phyloP scores from a whole-genome alignment of 2,888 invertebrate species.

The Tetheella fluctuosa region DNA sequence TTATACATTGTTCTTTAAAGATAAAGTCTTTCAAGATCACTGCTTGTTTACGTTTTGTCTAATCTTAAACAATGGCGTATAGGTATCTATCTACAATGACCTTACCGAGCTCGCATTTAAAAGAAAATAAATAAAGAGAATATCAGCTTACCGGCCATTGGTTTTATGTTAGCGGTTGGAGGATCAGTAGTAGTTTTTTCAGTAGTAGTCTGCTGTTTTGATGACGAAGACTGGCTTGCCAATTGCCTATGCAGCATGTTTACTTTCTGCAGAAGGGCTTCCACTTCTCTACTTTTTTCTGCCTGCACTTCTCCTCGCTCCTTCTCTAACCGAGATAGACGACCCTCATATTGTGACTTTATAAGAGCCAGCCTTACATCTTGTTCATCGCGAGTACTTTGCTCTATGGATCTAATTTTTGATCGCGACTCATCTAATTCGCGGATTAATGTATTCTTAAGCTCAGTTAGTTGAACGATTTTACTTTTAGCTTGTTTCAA shows the following conservation, averaged over 20 bases:
- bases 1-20: too few relatives aligned
- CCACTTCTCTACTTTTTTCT: constrained; percentile 86
- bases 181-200: constrained; percentile 85
- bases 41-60: too few relatives aligned
- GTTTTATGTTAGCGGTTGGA: constrained; percentile 96
- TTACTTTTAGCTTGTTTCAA: constrained; percentile 90
- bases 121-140: neutral
- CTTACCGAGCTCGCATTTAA: too few relatives aligned
- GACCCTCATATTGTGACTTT: constrained; percentile 88
- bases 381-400: constrained; percentile 82
- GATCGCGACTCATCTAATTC: constrained; percentile 83
- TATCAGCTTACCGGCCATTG: constrained; percentile 90
- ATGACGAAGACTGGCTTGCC: constrained; percentile 87
- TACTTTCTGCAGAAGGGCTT: constrained; percentile 88
- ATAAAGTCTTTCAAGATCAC: too few relatives aligned
- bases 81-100: too few relatives aligned
- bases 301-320: constrained; percentile 87
- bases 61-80: too few relatives aligned
- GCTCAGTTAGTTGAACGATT: constrained; percentile 89
- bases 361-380: constrained; percentile 84
- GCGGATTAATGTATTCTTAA: constrained; percentile 85
- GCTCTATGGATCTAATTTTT: constrained; percentile 78
- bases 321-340: constrained; percentile 88
- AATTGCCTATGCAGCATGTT: constrained; percentile 88
- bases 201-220: constrained; percentile 84